phyloP scores from a whole-genome alignment of 2,888 invertebrate genomes.

The Anodontia alba region DNA sequence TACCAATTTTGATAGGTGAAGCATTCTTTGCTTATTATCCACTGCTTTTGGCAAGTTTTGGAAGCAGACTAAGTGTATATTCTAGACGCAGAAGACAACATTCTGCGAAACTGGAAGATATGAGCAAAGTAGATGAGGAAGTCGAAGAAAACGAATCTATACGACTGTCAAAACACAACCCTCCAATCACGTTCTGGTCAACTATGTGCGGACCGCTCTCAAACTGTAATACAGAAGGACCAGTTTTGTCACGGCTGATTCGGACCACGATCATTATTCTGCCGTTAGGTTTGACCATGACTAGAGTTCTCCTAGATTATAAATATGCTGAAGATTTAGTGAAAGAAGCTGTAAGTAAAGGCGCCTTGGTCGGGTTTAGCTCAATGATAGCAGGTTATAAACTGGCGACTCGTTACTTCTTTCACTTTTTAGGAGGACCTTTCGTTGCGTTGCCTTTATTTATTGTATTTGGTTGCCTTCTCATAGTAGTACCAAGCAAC shows the following conservation, averaged over 20 bases:
- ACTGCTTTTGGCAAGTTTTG: conserved; percentile 32
- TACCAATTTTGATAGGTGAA: conserved; percentile 42
- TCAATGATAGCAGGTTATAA: conserved; percentile 33
- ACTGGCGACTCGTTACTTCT: conserved; percentile 16
- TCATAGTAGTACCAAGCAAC: conserved; percentile 29
- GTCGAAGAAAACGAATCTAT: background rate
- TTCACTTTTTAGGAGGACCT: conserved; percentile 33
- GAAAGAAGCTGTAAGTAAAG: conserved; percentile 33
- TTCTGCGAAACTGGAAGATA: background rate
- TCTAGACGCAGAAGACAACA: background rate
- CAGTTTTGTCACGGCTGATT: background rate
- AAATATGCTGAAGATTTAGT: conserved; percentile 19
- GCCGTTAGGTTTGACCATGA: conserved; percentile 18
- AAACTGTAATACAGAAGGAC: background rate
- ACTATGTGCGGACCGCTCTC: conserved; percentile 27
- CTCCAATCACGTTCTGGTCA: conserved; percentile 32
- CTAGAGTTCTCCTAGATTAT: conserved; percentile 29
- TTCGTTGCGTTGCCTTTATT: conserved; percentile 24
- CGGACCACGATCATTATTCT: conserved; percentile 20
- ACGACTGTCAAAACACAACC: background rate
- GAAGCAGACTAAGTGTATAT: background rate
- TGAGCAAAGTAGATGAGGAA: background rate
- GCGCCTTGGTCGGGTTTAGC: conserved; percentile 42
- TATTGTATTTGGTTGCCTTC: conserved; percentile 31
- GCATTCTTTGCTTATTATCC: conserved; percentile 40